Evolutionary conservation across 1,140 invertebrate species (phyloP).

Genomic region (Eueides isabella): DNA sequence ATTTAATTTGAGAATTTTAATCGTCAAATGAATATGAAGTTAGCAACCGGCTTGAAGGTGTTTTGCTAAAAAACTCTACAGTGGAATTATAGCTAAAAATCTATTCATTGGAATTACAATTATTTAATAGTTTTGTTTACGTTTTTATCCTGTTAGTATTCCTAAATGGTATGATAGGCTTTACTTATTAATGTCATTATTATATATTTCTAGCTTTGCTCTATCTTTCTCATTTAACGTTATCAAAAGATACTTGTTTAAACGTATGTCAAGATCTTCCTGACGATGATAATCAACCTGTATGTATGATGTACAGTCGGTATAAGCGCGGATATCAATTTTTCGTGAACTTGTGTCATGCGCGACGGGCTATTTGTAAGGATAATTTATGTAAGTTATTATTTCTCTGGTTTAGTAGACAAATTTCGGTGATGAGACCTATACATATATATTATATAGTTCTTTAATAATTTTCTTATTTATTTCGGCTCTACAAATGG

Average conservation of each 20-base stretch:
- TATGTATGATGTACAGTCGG: conserved; percentile 71
- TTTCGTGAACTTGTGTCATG: conserved; percentile 68
- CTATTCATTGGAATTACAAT: too few species aligned
- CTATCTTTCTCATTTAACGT: background rate
- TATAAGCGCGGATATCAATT: conserved; percentile 67
- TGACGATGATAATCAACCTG: conserved; percentile 53
- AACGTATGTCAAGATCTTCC: conserved; percentile 58
- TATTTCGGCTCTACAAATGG: conserved; percentile 57
- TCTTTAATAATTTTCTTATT: background rate
- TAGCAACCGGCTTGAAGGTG: too few species aligned
- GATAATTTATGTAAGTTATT: conserved; percentile 58
- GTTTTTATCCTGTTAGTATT: too few species aligned
- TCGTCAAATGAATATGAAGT: too few species aligned
- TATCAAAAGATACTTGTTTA: background rate
- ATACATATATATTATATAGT: too few species aligned
- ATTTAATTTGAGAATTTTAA: too few species aligned
- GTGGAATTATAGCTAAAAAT: too few species aligned
- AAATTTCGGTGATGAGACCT: background rate
- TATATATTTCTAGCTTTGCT: background rate
- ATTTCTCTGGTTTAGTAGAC: too few species aligned
- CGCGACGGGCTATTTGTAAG: conserved; percentile 58
- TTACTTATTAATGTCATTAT: too few species aligned
- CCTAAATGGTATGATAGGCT: too few species aligned
- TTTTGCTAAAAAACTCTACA: too few species aligned
- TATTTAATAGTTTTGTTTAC: too few species aligned